Evolutionary conservation across 2,113 vertebrate genomes (phyloP).

Genomic region (Naja naja): DNA sequence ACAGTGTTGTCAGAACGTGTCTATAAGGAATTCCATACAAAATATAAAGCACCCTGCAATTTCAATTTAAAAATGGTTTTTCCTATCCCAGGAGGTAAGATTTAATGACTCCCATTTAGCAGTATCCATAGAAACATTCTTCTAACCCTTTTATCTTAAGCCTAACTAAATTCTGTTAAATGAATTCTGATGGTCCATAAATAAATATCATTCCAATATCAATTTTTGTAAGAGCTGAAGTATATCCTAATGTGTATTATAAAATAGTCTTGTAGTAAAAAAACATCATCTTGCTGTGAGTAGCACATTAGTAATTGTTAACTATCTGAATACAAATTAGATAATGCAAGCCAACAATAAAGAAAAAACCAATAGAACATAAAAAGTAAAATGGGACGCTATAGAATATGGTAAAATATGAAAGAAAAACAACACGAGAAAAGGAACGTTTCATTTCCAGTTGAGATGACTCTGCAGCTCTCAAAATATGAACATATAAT

Average conservation of each 20-base stretch:
- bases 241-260: background rate
- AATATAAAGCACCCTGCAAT: background rate
- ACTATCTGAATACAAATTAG: background rate
- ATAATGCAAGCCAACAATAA: background rate
- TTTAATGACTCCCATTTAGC: background rate
- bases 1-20: background rate
- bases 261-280: background rate
- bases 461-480: background rate
- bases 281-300: background rate
- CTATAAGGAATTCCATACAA: background rate
- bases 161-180: background rate
- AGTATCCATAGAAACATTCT: background rate
- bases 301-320: background rate
- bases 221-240: background rate
- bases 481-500: background rate
- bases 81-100: background rate
- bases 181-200: background rate
- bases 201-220: background rate
- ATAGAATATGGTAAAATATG: background rate
- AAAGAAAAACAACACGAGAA: background rate
- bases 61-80: background rate
- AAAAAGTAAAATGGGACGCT: background rate
- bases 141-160: background rate
- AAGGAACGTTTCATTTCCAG: background rate
- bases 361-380: background rate